phyloP scores from a whole-genome alignment of 2,888 invertebrate species.

The Odontocolon sp. region DNA sequence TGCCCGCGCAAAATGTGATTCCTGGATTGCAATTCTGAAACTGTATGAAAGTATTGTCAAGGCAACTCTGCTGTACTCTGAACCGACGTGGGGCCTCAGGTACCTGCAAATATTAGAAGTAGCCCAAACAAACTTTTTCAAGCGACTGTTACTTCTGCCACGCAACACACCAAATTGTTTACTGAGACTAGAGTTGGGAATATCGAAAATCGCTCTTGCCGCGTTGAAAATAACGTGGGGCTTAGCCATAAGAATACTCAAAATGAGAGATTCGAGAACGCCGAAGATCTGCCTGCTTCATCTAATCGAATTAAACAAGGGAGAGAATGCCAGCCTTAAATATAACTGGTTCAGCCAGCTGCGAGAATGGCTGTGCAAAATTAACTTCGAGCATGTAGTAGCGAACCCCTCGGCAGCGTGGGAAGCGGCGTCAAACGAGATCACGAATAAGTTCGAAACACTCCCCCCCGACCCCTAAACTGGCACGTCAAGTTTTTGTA shows the following conservation, averaged over 20 bases:
- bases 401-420: no score
- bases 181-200: slow-evolving; percentile 13
- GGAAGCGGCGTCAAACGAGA: no score
- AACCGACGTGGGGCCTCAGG: slow-evolving; percentile 27
- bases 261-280: background rate
- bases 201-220: background rate
- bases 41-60: slow-evolving; percentile 20
- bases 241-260: background rate
- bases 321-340: no score
- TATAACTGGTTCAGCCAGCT: no score
- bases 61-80: slow-evolving; percentile 1
- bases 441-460: no score
- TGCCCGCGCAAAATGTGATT: slow-evolving; percentile 21
- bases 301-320: no score
- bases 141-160: slow-evolving; percentile 10
- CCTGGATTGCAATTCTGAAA: slow-evolving; percentile 11
- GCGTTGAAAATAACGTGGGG: background rate
- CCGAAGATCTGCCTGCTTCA: slow-evolving; percentile 19
- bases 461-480: no score
- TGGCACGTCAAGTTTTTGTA: no score
- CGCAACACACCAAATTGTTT: background rate
- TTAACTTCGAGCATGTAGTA: no score
- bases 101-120: slow-evolving; percentile 29
- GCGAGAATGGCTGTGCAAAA: no score
- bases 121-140: slow-evolving; percentile 39